Percentiles rank a stretch among this genome's conserved stretches.
Evolutionary conservation across 2,888 invertebrate species (phyloP).

Genomic region (Steinernema hermaphroditum): DNA sequence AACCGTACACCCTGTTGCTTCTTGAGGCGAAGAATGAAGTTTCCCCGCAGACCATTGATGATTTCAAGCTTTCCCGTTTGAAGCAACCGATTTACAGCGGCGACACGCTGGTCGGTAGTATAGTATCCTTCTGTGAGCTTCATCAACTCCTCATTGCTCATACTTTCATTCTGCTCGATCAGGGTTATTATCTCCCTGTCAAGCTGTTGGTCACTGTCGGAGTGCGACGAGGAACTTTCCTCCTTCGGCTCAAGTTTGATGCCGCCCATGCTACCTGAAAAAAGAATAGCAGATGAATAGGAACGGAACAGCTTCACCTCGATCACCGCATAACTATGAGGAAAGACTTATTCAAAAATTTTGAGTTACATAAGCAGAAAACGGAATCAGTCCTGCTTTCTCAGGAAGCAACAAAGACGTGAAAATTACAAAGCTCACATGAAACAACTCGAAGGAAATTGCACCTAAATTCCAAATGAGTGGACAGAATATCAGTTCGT

Average conservation of each 20-base stretch:
- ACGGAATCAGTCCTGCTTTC: no score
- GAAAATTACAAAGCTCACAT: no score
- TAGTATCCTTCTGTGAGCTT: conserved; percentile 15
- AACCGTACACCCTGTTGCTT: conserved; percentile 37
- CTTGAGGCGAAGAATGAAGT: conserved; percentile 36
- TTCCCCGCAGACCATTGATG: neutral
- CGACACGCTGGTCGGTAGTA: conserved; percentile 1
- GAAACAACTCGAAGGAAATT: no score
- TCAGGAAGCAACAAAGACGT: no score
- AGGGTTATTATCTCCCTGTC: neutral
- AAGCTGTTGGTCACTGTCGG: neutral
- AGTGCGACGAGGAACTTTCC: neutral
- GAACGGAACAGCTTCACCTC: no score
- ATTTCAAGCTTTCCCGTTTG: neutral
- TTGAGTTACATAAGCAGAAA: no score
- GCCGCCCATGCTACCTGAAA: neutral
- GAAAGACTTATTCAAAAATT: no score
- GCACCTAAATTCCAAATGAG: no score
- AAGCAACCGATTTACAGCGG: neutral
- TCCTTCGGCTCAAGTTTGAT: neutral
- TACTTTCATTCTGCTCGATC: neutral
- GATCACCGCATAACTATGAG: no score
- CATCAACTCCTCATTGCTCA: conserved; percentile 3
- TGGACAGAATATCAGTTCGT: no score
- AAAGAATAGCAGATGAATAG: no score